Evolutionary conservation across 2,797 vertebrate genomes (phyloP).

Genomic region (Kryptopterus vitreolus): DNA sequence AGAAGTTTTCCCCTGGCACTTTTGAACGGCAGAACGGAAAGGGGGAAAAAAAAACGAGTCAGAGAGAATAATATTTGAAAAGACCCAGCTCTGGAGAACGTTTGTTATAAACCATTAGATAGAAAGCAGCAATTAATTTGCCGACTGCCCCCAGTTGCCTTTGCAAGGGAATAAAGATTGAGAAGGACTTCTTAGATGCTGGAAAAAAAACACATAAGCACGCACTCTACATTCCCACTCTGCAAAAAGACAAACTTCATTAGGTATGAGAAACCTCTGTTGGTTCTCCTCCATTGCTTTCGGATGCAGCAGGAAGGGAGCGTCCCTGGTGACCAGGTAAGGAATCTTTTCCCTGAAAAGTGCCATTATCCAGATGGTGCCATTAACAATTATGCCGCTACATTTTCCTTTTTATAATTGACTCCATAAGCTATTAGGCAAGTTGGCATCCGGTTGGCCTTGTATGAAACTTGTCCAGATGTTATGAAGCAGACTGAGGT

Average conservation of each 20-base stretch:
- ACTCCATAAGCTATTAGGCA: constrained; percentile 87
- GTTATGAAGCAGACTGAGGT: constrained; percentile 65
- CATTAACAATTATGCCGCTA: constrained; percentile 80
- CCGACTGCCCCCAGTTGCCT: constrained; percentile 58
- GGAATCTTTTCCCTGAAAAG: constrained; percentile 76
- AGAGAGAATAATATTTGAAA: constrained; percentile 54
- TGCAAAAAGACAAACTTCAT: constrained; percentile 61
- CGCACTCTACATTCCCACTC: constrained; percentile 21
- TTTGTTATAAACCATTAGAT: constrained; percentile 63
- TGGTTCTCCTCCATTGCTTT: constrained; percentile 71
- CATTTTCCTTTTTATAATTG: constrained; percentile 83
- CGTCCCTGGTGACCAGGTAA: constrained; percentile 79
- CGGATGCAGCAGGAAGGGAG: constrained; percentile 70
- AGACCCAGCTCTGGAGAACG: constrained; percentile 56
- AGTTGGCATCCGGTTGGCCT: constrained; percentile 79
- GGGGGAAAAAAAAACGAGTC: constrained; percentile 33
- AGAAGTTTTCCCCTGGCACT: constrained; percentile 37
- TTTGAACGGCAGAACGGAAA: constrained; percentile 39
- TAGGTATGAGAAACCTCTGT: constrained; percentile 73
- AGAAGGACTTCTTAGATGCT: constrained; percentile 47
- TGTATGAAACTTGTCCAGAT: constrained; percentile 79
- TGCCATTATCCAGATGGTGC: constrained; percentile 84
- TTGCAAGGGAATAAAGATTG: constrained; percentile 58
- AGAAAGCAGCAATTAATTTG: constrained; percentile 62
- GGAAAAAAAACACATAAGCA: constrained; percentile 34